Evolutionary conservation across 2,113 vertebrate species (phyloP).

Genomic region (Spea multiplicata): DNA sequence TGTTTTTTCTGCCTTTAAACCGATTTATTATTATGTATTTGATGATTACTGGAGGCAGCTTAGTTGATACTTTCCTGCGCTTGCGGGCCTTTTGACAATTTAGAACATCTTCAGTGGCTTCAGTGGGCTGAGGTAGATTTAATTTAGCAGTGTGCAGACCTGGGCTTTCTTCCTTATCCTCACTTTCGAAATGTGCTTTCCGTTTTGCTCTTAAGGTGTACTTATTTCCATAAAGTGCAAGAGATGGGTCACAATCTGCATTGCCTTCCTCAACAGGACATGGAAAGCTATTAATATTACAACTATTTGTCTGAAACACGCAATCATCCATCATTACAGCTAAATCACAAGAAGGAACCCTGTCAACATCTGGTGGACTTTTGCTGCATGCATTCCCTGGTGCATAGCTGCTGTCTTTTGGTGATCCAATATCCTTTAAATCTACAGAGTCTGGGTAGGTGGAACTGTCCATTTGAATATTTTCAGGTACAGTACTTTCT

Average conservation of each 20-base stretch:
- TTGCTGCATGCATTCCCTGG: constrained; percentile 63
- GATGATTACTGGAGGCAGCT: constrained; percentile 92
- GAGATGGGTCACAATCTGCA: constrained; percentile 70
- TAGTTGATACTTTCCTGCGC: constrained; percentile 82
- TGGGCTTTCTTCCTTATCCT: constrained; percentile 78
- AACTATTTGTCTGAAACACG: constrained; percentile 69
- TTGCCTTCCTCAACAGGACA: constrained; percentile 66
- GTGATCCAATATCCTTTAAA: constrained; percentile 52
- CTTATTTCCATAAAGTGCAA: constrained; percentile 86
- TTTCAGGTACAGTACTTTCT: not conserved
- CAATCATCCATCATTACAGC: constrained; percentile 61
- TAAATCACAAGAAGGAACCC: constrained; percentile 61
- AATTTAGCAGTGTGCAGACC: constrained; percentile 71
- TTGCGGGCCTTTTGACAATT: constrained; percentile 76
- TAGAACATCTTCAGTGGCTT: constrained; percentile 66
- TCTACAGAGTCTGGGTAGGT: not conserved
- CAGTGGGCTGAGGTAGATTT: constrained; percentile 62
- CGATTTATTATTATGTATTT: constrained; percentile 99
- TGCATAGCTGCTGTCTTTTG: constrained; percentile 66
- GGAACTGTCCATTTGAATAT: not conserved
- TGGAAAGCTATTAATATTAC: constrained; percentile 63
- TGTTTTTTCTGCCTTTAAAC: constrained; percentile 98
- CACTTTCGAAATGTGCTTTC: constrained; percentile 81
- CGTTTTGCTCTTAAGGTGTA: constrained; percentile 90
- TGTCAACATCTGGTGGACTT: constrained; percentile 63